A percentile compares a stretch with the other conserved stretches of the same genome.
phyloP scores from a whole-genome alignment of 64 coral and sea anemone species.

The Catalaphyllia jardinei region DNA sequence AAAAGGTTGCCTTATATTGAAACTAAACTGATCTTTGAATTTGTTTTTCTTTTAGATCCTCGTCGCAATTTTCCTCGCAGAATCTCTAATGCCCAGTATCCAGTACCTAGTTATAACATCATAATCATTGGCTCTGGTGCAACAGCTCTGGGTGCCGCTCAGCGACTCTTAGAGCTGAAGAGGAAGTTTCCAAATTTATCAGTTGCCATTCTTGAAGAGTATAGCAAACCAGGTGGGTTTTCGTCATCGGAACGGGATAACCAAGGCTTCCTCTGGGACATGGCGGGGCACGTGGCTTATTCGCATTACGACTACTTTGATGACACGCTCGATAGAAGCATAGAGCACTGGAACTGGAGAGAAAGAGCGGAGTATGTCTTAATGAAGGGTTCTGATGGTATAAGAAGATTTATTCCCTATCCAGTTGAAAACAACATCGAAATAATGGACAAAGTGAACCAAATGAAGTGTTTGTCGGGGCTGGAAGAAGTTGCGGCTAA shows the following conservation, averaged over 20 bases:
- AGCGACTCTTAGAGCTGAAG: slow-evolving; percentile 46
- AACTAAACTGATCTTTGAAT: no score
- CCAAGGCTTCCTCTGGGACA: slow-evolving; percentile 82
- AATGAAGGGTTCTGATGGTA: slow-evolving; percentile 71
- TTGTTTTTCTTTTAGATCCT: no score
- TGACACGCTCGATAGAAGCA: slow-evolving; percentile 27
- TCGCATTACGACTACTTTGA: slow-evolving; percentile 83
- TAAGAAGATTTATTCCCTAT: slow-evolving; percentile 71
- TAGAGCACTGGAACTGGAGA: slow-evolving; percentile 57
- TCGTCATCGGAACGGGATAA: slow-evolving; percentile 66
- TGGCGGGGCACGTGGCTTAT: slow-evolving; percentile 75
- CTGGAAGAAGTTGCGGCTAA: slow-evolving; percentile 25
- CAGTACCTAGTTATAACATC: no score
- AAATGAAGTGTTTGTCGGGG: slow-evolving; percentile 11
- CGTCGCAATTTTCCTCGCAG: no score
- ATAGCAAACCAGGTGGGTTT: slow-evolving; percentile 42
- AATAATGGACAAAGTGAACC: slow-evolving; percentile 60
- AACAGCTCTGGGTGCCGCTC: slow-evolving; percentile 66
- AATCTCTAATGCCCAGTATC: no score
- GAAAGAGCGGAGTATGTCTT: slow-evolving; percentile 73
- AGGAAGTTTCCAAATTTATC: slow-evolving; percentile 24
- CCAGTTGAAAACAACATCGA: slow-evolving; percentile 66
- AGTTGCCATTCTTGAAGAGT: slow-evolving; percentile 52
- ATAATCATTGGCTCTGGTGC: slow-evolving; percentile 72
- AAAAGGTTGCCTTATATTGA: no score